Evolutionary conservation across 2,888 invertebrate genomes (phyloP), one percentile per base, ranked within the genome.

Genomic region (Axea sp.): DNA sequence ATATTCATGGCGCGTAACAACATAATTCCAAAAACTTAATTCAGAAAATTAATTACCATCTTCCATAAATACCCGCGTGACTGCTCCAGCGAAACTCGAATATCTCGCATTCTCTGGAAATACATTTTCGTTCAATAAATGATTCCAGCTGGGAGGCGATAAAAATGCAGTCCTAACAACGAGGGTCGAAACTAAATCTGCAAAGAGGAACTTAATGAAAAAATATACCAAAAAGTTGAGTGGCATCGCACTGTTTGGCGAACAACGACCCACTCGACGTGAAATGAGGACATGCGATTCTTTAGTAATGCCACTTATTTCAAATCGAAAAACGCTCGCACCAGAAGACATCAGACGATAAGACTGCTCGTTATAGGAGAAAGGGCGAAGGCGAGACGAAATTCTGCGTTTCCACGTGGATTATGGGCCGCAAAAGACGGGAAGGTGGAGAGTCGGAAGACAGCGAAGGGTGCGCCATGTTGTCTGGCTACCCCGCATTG

Each of bases 401-500:
- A 59, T 65, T 62, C 33, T 11, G 57, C 43, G 31, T 37, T 71
- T 71, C 33, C 64, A 71, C 71, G 71, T 71, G 49, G 71, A 55
- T 71, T 64, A 64, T 64, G 64, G 57, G 37, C 49, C 41, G 64
- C 19, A 45, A 26, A 51, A 67, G 67, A 41, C 11, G 47, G 57
- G 51, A 37, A 45, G 37, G 62, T 57, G 71, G 43, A 59, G 53
- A 55, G 57, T 62, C 39, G 62, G 65, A 47, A 55, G 41, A 59
- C 53, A 68, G 74, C 69, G 49, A 71, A 71, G 79, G 80, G 78
- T 81, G 85, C 85, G 84, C 85, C 85, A 85, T 85, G 81, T 85
- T 85, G 84, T 84, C 83, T 84, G 81, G 82, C 83, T 78, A 79
- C 83, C 83, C 84, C 83, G 85, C 85, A 85, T 84, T 85, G 85